Evolutionary conservation across 2,113 vertebrate species (phyloP).

Genomic region (Corvus cornix): DNA sequence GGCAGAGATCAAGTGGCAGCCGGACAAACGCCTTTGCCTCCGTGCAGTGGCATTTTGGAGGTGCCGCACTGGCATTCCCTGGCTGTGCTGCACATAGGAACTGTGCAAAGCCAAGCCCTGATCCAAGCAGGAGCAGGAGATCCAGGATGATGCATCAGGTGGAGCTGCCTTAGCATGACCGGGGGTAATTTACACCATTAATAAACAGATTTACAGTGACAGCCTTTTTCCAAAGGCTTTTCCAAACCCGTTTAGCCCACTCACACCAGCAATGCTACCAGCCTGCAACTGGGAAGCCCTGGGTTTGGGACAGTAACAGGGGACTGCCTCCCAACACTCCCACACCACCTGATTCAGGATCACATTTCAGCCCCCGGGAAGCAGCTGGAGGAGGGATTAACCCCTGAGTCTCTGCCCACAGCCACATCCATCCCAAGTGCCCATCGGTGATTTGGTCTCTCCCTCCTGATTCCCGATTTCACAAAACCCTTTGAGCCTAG

Average conservation of each 20-base stretch:
- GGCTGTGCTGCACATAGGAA: not conserved
- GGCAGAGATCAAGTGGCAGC: not conserved
- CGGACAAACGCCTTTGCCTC: not conserved
- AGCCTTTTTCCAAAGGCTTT: not conserved
- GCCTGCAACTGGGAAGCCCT: not conserved
- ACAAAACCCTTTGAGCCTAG: not conserved
- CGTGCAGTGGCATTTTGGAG: not conserved
- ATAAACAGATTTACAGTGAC: not conserved
- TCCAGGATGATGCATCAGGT: not conserved
- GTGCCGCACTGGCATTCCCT: not conserved
- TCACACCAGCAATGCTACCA: not conserved
- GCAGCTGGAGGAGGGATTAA: not conserved
- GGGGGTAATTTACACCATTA: not conserved
- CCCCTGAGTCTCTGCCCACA: not conserved
- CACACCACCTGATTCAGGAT: fast-evolving
- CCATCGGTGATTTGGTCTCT: fast-evolving
- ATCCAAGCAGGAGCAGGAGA: not conserved
- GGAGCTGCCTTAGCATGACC: not conserved
- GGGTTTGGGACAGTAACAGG: not conserved
- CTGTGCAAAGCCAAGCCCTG: not conserved
- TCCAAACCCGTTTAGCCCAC: not conserved
- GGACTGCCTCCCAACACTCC: not conserved
- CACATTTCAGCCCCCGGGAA: not conserved
- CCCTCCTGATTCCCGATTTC: not conserved
- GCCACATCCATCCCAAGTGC: not conserved